A percentile compares a stretch with the other conserved stretches of the same genome.
These are phyloP conservation scores for Apomyelois bistriatella DNA, from an alignment of 2,888 invertebrate genomes.

Conservation along the genomic window DNA sequence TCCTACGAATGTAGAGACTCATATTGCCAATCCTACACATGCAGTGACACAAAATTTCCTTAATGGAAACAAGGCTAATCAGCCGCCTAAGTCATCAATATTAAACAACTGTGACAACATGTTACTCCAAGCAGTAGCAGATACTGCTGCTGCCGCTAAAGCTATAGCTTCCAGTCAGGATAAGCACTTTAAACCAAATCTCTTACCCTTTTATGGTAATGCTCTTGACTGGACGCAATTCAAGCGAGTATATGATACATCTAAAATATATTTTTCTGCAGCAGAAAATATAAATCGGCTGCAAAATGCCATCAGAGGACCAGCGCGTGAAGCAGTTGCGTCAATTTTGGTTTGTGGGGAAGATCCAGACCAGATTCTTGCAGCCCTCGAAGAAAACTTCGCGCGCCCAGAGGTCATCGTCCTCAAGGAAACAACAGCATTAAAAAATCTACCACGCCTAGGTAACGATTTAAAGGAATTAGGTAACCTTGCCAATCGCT, in stretches of 20 bases:
- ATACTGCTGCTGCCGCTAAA: slow-evolving; percentile 11
- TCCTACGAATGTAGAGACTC: not conserved
- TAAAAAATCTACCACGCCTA: slow-evolving; percentile 20
- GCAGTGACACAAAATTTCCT: no score
- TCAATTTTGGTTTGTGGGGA: slow-evolving; percentile 15
- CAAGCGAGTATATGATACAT: slow-evolving; percentile 4
- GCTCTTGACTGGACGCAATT: slow-evolving; percentile 11
- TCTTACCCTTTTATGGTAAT: slow-evolving; percentile 2
- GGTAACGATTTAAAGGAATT: slow-evolving; percentile 18
- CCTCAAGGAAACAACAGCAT: slow-evolving; percentile 14
- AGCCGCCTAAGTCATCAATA: no score
- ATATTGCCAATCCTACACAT: no score
- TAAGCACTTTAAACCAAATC: not conserved
- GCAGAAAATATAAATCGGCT: slow-evolving; percentile 20
- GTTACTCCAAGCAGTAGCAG: slow-evolving; percentile 6
- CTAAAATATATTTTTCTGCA: slow-evolving; percentile 7
- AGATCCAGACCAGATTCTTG: slow-evolving; percentile 22
- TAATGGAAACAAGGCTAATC: no score
- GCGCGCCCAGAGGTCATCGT: slow-evolving; percentile 20
- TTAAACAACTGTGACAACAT: not conserved
- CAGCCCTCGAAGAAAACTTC: slow-evolving; percentile 17
- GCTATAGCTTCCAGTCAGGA: not conserved
- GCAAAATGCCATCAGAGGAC: slow-evolving; percentile 17
- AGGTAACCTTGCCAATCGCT: slow-evolving; percentile 15
- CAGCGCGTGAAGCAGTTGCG: slow-evolving; percentile 11